Conservation (phyloP, 2,113 vertebrate genomes). For the Micronycteris hirsuta region DNA sequence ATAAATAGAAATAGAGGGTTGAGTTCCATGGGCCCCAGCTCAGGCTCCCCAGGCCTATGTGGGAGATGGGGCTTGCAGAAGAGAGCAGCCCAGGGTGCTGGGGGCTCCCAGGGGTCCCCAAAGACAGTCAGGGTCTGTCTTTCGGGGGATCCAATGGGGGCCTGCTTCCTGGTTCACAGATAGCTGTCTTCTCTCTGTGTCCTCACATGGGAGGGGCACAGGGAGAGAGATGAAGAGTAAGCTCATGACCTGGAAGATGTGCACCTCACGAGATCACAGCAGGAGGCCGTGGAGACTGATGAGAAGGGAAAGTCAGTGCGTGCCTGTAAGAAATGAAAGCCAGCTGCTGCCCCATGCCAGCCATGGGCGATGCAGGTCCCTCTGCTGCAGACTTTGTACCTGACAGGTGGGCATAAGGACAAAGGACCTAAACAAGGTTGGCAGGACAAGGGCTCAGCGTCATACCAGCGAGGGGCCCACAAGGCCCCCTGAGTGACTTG, state of each 20-base stretch:
- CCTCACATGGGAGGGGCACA: fast-evolving
- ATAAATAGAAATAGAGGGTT: background rate
- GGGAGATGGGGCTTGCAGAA: background rate
- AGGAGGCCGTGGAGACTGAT: background rate
- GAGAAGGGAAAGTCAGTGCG: background rate
- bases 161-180: background rate
- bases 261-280: background rate
- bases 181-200: background rate
- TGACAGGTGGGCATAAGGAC: background rate
- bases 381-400: background rate
- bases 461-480: fast-evolving
- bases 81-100: background rate
- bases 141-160: background rate
- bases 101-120: background rate
- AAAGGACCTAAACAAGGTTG: background rate
- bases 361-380: fast-evolving
- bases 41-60: background rate
- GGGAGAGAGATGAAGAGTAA: background rate
- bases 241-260: background rate
- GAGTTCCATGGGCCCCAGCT: background rate
- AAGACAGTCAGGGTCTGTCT: background rate
- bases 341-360: fast-evolving
- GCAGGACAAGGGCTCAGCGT: fast-evolving
- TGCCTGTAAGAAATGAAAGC: fast-evolving
- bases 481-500: fast-evolving